A percentile compares a stretch with the other conserved stretches of the same genome.
phyloP scores from a whole-genome alignment of 2,888 invertebrate species.

The Apamea sordens region DNA sequence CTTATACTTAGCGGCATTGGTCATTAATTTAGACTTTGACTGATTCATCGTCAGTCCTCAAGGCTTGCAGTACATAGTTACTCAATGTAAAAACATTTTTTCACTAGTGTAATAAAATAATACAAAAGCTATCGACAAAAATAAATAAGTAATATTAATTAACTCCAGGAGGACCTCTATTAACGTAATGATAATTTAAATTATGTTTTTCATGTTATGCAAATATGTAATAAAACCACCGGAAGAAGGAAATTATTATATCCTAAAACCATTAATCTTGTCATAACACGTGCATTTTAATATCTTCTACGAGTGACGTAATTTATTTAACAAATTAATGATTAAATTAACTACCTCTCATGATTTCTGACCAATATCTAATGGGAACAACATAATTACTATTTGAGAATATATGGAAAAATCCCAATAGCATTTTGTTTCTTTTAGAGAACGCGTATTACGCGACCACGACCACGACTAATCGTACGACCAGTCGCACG shows the following conservation, averaged over 20 bases:
- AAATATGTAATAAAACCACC: neutral
- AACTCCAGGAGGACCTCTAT: too few species aligned
- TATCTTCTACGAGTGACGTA: neutral
- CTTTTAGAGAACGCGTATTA: neutral
- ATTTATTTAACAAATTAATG: neutral
- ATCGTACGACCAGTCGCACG: neutral
- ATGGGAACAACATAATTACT: neutral
- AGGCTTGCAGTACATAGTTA: too few species aligned
- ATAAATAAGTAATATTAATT: neutral
- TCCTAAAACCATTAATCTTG: neutral
- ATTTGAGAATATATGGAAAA: neutral
- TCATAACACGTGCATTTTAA: neutral
- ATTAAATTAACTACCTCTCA: neutral
- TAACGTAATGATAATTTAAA: neutral
- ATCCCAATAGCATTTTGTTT: neutral
- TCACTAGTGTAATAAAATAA: neutral
- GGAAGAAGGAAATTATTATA: constrained; percentile 7
- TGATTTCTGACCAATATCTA: neutral
- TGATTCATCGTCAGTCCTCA: too few species aligned
- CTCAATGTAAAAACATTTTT: neutral
- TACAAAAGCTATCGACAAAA: neutral
- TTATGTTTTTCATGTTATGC: neutral
- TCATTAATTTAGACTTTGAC: too few species aligned
- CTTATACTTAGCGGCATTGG: too few species aligned
- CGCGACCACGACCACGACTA: neutral